These are phyloP conservation scores for Stegophylla sp. DNA, from an alignment of 2,888 invertebrate genomes.

Conservation along the genomic window DNA sequence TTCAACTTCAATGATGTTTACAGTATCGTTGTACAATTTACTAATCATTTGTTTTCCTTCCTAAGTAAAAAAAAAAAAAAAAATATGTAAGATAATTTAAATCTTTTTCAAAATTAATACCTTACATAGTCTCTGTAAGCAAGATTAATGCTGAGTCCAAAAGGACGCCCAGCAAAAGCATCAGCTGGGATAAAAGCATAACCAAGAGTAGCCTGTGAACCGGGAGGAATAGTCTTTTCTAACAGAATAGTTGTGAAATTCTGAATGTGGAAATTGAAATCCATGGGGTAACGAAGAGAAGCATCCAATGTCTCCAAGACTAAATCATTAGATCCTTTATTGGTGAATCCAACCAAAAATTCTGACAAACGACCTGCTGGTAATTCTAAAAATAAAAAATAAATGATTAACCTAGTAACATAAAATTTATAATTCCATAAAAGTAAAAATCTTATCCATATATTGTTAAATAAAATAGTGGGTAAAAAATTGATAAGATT, in stretches of 20 bases:
- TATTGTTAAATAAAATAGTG: too few relatives aligned
- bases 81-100: neutral
- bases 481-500: too few relatives aligned
- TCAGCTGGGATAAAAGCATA: slow-evolving; percentile 96
- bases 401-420: too few relatives aligned
- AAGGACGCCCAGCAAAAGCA: slow-evolving; percentile 94
- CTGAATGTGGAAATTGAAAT: slow-evolving; percentile 97
- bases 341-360: slow-evolving; percentile 94
- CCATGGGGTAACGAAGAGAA: slow-evolving; percentile 98
- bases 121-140: slow-evolving; percentile 83
- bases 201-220: slow-evolving; percentile 91
- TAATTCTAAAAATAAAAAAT: slow-evolving; percentile 71
- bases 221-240: slow-evolving; percentile 85
- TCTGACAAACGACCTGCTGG: slow-evolving; percentile 92
- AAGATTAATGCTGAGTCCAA: slow-evolving; percentile 91
- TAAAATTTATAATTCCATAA: too few relatives aligned
- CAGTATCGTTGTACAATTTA: slow-evolving; percentile 97
- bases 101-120: slow-evolving; percentile 44
- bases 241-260: slow-evolving; percentile 93
- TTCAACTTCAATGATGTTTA: slow-evolving; percentile 93
- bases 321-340: slow-evolving; percentile 91
- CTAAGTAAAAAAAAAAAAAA: slow-evolving; percentile 64
- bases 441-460: too few relatives aligned
- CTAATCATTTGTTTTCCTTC: slow-evolving; percentile 76
- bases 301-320: slow-evolving; percentile 92